Evolutionary conservation across 2,113 vertebrate species (phyloP).

Genomic region (Phaethornis superciliosus): DNA sequence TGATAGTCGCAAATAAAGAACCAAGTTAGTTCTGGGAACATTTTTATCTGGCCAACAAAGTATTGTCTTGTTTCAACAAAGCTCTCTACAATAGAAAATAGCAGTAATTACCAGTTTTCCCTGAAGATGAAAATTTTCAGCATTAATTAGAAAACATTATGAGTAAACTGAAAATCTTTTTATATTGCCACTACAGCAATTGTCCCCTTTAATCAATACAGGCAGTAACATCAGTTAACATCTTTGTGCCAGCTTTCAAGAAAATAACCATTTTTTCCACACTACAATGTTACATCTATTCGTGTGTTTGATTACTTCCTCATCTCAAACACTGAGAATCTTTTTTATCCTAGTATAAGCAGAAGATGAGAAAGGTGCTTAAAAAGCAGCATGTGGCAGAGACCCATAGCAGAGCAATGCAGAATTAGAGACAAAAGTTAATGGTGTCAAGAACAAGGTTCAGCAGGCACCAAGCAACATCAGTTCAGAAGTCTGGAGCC

Average conservation of each 20-base stretch:
- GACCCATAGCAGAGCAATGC: neutral
- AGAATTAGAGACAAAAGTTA: neutral
- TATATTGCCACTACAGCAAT: neutral
- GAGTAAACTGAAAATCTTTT: conserved; percentile 37
- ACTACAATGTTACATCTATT: neutral
- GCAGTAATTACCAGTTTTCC: neutral
- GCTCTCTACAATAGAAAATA: neutral
- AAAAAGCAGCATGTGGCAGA: neutral
- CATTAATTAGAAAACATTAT: conserved; percentile 34
- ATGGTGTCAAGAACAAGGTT: neutral
- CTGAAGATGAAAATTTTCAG: neutral
- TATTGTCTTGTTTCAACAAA: neutral
- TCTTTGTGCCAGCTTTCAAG: conserved; percentile 15
- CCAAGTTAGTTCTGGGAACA: neutral
- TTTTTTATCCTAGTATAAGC: neutral
- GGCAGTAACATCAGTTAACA: conserved; percentile 20
- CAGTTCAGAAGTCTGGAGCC: neutral
- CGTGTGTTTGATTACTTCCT: neutral
- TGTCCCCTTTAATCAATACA: neutral
- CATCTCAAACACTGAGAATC: neutral
- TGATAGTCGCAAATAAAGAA: neutral
- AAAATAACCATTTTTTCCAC: neutral
- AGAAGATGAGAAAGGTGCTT: neutral
- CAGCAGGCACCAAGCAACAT: neutral
- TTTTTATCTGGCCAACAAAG: neutral